phyloP scores from a whole-genome alignment of 2,888 invertebrate genomes.

The Pyrgus malvae region DNA sequence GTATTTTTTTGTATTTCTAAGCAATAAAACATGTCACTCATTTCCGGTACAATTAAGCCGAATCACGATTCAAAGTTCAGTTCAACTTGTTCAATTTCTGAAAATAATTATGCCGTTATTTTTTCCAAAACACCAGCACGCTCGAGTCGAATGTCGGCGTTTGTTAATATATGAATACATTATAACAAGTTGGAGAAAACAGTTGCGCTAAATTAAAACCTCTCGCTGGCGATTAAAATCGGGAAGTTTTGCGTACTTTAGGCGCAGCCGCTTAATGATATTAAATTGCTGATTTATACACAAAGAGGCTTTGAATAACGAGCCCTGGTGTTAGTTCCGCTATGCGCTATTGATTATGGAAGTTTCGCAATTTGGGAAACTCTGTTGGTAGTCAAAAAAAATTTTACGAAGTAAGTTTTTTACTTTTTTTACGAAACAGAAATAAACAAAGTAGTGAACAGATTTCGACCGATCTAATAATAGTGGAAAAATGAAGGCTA shows the following conservation, averaged over 20 bases:
- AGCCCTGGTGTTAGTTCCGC: constrained; percentile 37
- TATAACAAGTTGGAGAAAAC: constrained; percentile 64
- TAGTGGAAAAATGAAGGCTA: too few species aligned
- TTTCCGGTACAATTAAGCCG: too few species aligned
- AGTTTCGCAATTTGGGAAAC: too few species aligned
- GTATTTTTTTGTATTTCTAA: too few species aligned
- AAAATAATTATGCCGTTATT: constrained; percentile 26
- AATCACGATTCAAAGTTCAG: too few species aligned
- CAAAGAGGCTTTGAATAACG: constrained; percentile 52
- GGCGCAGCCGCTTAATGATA: constrained; percentile 67
- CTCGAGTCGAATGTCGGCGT: constrained; percentile 49
- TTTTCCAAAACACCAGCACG: constrained; percentile 21
- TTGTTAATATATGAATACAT: constrained; percentile 68
- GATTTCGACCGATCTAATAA: too few species aligned
- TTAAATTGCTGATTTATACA: constrained; percentile 73
- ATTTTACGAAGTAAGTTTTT: too few species aligned
- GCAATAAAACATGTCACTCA: too few species aligned
- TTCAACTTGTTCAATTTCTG: constrained; percentile 14
- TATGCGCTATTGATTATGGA: constrained; percentile 31
- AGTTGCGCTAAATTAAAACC: constrained; percentile 72
- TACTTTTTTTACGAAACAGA: too few species aligned
- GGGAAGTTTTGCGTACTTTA: constrained; percentile 65
- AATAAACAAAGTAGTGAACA: too few species aligned
- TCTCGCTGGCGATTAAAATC: constrained; percentile 66
- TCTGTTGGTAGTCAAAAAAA: too few species aligned